phyloP scores from a whole-genome alignment of 1,140 invertebrate genomes.

The Chironomus tepperi region DNA sequence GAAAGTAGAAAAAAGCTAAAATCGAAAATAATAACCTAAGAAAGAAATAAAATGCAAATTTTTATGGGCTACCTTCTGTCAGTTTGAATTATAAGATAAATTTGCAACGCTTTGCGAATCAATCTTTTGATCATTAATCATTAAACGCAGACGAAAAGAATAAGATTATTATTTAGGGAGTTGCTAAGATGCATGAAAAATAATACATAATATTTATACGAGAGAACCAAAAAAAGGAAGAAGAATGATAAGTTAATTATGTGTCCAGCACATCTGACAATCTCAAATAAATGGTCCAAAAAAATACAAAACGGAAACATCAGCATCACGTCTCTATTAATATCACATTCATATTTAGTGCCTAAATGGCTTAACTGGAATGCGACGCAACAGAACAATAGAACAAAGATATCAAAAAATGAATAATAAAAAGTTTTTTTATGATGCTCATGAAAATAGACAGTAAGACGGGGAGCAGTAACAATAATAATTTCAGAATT shows the following conservation, averaged over 20 bases:
- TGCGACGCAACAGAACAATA: neutral
- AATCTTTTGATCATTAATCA: conserved; percentile 14
- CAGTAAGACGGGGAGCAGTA: neutral
- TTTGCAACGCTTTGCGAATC: neutral
- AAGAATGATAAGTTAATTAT: neutral
- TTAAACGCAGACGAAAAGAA: neutral
- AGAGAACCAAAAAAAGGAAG: neutral
- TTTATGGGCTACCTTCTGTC: neutral
- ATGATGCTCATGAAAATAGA: conserved; percentile 6
- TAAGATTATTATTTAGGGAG: neutral
- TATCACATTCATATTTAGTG: neutral
- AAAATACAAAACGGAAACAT: neutral
- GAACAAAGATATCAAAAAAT: neutral
- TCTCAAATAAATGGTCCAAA: too few relatives aligned
- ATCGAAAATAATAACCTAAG: neutral
- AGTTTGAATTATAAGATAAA: too few relatives aligned
- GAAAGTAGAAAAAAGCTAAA: neutral
- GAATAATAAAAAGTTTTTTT: conserved; percentile 8
- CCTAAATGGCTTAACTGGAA: neutral
- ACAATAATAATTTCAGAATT: neutral
- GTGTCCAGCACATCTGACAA: conserved; percentile 4
- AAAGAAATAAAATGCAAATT: conserved; percentile 20
- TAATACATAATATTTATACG: neutral
- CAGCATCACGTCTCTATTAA: conserved; percentile 8
- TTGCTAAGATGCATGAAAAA: neutral